Conservation (phyloP, 1,140 invertebrate genomes). For the Aphidius ervi region DNA sequence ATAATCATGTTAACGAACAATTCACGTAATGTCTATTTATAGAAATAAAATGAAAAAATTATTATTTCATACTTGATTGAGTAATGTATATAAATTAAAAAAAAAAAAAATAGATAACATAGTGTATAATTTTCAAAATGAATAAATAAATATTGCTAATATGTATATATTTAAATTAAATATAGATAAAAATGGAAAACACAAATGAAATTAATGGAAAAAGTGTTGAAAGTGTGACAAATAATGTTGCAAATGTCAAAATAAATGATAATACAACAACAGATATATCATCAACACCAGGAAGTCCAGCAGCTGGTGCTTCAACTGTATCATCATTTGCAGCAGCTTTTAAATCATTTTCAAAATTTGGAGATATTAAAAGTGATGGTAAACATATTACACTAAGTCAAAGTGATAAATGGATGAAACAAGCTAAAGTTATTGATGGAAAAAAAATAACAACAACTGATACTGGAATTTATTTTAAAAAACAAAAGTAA, state of each 20-base stretch:
- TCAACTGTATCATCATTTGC: constrained; percentile 31
- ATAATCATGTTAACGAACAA: constrained; percentile 31
- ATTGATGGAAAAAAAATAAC: constrained; percentile 86
- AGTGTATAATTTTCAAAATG: neutral
- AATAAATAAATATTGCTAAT: too few relatives aligned
- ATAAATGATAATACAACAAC: constrained; percentile 34
- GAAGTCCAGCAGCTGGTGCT: constrained; percentile 11
- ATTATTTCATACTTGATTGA: neutral
- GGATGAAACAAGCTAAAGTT: constrained; percentile 93
- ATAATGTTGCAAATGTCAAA: constrained; percentile 39
- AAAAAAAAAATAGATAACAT: constrained; percentile 11
- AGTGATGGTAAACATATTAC: constrained; percentile 83
- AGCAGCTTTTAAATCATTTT: constrained; percentile 62
- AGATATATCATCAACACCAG: constrained; percentile 27
- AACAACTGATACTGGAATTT: constrained; percentile 84
- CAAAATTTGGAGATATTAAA: constrained; percentile 84
- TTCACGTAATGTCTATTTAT: constrained; percentile 41
- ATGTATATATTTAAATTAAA: neutral
- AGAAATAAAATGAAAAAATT: constrained; percentile 32
- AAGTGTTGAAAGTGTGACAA: constrained; percentile 20
- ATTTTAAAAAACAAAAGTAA: constrained; percentile 84
- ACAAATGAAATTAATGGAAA: constrained; percentile 1
- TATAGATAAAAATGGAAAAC: neutral
- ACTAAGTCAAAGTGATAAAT: constrained; percentile 86
- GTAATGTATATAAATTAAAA: constrained; percentile 17